These are phyloP conservation scores for Frankliniella intonsa DNA, from an alignment of 2,888 invertebrate species.

Conservation along the genomic window DNA sequence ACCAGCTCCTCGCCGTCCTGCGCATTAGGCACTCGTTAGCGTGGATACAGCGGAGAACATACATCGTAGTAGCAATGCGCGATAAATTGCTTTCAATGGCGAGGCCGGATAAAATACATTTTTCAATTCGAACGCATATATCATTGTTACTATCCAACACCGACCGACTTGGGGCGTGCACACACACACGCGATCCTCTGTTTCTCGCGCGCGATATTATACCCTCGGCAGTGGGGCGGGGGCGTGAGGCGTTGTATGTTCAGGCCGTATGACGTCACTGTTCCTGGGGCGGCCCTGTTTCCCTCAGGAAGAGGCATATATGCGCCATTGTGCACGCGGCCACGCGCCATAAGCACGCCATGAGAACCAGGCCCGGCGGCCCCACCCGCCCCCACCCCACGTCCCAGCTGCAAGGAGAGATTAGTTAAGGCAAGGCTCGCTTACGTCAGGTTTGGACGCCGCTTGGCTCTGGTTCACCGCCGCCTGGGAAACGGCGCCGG, in stretches of 20 bases:
- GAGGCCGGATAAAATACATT: neutral
- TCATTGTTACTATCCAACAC: too few species aligned
- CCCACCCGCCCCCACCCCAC: too few species aligned
- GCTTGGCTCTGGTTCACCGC: neutral
- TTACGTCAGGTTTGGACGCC: slow-evolving; percentile 7
- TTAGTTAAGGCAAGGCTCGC: neutral
- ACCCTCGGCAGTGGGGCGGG: neutral
- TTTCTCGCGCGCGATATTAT: too few species aligned
- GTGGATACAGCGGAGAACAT: neutral
- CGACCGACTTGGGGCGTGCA: neutral
- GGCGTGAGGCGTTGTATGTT: neutral
- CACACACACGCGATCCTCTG: neutral
- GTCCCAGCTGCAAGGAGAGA: neutral
- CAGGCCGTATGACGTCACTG: too few species aligned
- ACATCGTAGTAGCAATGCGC: too few species aligned
- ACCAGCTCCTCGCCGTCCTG: slow-evolving; percentile 18
- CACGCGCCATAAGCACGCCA: too few species aligned
- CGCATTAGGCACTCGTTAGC: neutral
- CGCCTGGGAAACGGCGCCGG: neutral
- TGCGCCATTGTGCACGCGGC: too few species aligned
- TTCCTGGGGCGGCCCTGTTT: too few species aligned
- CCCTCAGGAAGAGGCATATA: too few species aligned
- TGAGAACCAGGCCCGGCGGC: too few species aligned
- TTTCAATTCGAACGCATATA: too few species aligned
- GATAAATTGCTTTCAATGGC: neutral